Evolutionary conservation across 2,888 invertebrate species (phyloP), one percentile per base, ranked within the genome.

Genomic region (Ophioninae sp.): DNA sequence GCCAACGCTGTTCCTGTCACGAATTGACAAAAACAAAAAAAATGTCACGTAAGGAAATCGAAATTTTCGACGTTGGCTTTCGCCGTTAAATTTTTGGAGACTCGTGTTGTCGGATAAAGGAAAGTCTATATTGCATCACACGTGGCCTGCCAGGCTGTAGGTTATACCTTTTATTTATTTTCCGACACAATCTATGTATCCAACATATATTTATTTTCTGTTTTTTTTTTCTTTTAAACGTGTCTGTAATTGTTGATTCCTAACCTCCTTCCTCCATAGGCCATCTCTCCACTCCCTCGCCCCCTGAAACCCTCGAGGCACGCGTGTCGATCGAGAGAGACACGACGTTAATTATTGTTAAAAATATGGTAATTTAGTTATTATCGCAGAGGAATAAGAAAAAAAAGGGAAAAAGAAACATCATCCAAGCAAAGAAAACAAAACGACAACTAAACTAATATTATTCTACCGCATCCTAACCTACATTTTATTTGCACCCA

Each of bases 401-500:
- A 72, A 56, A 75, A 79, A 78, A 74, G 75, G 80, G 37, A 39
- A 30, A 39, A 61, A 70, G 68, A 79, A 72, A 76, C 65, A 75
- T 78, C 76, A 85, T 80, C 70, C 44, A 83, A 83, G 64, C 82
- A 83, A 75, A 79, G 74, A 73, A 76, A 78, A 87, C 85, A 88
- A 89, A 88, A 89, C 88, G 74, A 73, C 74, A 78, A 87, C 85
- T 88, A 89, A 88, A 89, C 88, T 88, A 90, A 89, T 90, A 89
- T 90, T 90, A 91, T 91, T 91, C 89, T 90, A 91, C 91, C 89
- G 91, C 91, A 91, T 91, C 90, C 90, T 92, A 91, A 91, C 90
- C 90, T 90, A 91, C 91, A 91, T 91, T 92, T 30, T 90, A 91
- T 91, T 92, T 91, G 89, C 92, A 92, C 92, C 89, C 91, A 91